A percentile compares a stretch with the other conserved stretches of the same genome.
phyloP scores from a whole-genome alignment of 2,113 vertebrate genomes.

The Urocolius indicus region DNA sequence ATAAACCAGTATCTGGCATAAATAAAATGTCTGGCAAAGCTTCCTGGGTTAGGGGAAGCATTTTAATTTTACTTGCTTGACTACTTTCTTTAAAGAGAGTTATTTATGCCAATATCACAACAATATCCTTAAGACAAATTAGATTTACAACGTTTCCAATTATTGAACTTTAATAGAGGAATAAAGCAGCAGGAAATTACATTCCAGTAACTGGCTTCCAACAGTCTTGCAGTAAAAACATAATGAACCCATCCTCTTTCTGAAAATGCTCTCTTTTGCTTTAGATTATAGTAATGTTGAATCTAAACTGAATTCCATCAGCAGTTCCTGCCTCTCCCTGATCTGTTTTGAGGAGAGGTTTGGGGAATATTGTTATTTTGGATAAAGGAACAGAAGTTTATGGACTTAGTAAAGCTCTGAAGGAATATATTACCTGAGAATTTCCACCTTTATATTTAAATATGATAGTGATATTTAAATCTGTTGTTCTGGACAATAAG shows the following conservation, averaged over 20 bases:
- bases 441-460: neutral
- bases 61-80: neutral
- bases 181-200: slow-evolving; percentile 72
- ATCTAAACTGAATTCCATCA: neutral
- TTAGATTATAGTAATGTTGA: neutral
- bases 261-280: slow-evolving; percentile 50
- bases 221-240: slow-evolving; percentile 62
- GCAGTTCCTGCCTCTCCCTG: neutral
- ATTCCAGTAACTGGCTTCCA: slow-evolving; percentile 67
- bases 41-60: neutral
- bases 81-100: neutral
- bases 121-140: slow-evolving; percentile 51
- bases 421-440: neutral
- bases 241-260: slow-evolving; percentile 69
- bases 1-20: neutral
- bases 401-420: neutral
- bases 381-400: neutral
- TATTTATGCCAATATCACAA: slow-evolving; percentile 7
- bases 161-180: slow-evolving; percentile 63
- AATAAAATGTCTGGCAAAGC: neutral
- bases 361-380: neutral
- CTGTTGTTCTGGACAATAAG: neutral
- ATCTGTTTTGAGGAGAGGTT: neutral
- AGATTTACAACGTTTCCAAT: slow-evolving; percentile 72
- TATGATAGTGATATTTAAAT: neutral